Conservation (phyloP, 2,888 invertebrate species). For the Dendrolimus houi region DNA sequence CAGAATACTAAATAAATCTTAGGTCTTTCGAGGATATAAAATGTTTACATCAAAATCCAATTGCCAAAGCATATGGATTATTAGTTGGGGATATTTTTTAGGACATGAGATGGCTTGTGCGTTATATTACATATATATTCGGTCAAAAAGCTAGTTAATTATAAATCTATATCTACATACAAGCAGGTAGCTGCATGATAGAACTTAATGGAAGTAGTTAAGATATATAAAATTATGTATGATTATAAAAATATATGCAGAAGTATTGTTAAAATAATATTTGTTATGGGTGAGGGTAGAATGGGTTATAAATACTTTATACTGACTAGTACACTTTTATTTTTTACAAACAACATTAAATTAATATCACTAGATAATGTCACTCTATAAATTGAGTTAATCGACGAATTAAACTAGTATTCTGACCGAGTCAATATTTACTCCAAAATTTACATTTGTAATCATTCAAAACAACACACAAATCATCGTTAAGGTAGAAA, state of each 20-base stretch:
- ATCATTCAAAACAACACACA: conserved; percentile 48
- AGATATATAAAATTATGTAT: conserved; percentile 28
- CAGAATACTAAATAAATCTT: no score
- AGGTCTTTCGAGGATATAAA: no score
- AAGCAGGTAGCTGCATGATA: conserved; percentile 17
- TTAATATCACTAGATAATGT: conserved; percentile 74
- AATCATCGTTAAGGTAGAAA: conserved; percentile 57
- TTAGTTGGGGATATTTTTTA: conserved; percentile 17
- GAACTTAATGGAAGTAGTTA: conserved; percentile 25
- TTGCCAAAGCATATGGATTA: no score
- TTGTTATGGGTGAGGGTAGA: conserved; percentile 27
- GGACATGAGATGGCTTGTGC: conserved; percentile 52
- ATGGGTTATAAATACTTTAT: conserved; percentile 51
- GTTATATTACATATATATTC: conserved; percentile 68
- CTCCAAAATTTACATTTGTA: conserved; percentile 19
- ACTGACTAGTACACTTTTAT: conserved; percentile 70
- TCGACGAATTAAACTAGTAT: conserved; percentile 48
- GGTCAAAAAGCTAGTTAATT: conserved; percentile 71
- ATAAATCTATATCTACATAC: conserved; percentile 40
- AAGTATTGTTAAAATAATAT: conserved; percentile 14
- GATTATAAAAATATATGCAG: conserved; percentile 19
- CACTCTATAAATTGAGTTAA: conserved; percentile 55
- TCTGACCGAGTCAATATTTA: conserved; percentile 56
- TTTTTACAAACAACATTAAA: conserved; percentile 59
- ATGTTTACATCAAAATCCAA: no score